Evolutionary conservation across 1,140 invertebrate species (phyloP).

Genomic region (Calosoma granatense): DNA sequence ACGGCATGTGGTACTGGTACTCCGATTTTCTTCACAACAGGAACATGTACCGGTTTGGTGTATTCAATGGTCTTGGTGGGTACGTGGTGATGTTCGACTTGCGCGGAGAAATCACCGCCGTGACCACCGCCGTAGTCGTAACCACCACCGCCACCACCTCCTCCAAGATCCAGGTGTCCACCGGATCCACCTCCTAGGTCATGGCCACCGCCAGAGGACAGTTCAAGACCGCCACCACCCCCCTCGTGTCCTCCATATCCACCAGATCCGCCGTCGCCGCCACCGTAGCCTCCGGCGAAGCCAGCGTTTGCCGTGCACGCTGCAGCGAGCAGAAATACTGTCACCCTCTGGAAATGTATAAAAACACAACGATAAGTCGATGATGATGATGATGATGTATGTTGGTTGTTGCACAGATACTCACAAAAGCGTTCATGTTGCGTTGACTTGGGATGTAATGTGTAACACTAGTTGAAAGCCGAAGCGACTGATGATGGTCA

Average conservation of each 20-base stretch:
- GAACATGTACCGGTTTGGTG: slow-evolving; percentile 58
- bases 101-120: slow-evolving; percentile 13
- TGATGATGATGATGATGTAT: neutral
- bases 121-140: slow-evolving; percentile 23
- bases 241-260: slow-evolving; percentile 4
- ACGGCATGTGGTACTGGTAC: slow-evolving; percentile 65
- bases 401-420: neutral
- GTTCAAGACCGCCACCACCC: slow-evolving; percentile 5
- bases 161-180: slow-evolving; percentile 8
- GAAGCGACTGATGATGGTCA: slow-evolving; percentile 1
- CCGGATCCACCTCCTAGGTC: neutral
- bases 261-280: slow-evolving; percentile 10
- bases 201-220: slow-evolving; percentile 4
- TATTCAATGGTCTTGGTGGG: slow-evolving; percentile 47
- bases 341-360: neutral
- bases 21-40: slow-evolving; percentile 63
- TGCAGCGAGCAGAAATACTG: neutral
- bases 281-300: slow-evolving; percentile 12
- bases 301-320: neutral
- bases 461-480: neutral
- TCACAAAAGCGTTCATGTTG: neutral
- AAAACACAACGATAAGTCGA: neutral
- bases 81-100: slow-evolving; percentile 31
- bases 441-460: neutral
- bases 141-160: slow-evolving; percentile 18